Percentiles rank a stretch among this genome's conserved stretches.
Evolutionary conservation across 2,797 vertebrate genomes (phyloP).

Genomic region (Oryzias dopingdopingensis): DNA sequence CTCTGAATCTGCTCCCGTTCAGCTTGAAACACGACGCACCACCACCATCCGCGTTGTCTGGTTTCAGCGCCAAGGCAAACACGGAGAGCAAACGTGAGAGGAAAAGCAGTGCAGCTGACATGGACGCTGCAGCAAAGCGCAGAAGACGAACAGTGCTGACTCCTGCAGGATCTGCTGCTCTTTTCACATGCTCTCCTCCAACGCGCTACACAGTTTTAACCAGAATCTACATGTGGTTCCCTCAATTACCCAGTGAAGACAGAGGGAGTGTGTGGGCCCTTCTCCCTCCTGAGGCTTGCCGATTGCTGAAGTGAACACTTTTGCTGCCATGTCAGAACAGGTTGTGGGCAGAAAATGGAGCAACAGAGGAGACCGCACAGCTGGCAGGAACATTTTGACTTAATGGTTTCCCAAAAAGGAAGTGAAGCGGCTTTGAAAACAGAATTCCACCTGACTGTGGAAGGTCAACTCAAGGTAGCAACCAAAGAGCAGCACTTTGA

Average conservation of each 20-base stretch:
- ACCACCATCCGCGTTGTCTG: constrained; percentile 40
- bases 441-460: constrained; percentile 42
- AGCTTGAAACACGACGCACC: constrained; percentile 22
- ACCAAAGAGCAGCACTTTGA: constrained; percentile 32
- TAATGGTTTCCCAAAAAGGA: constrained; percentile 49
- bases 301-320: constrained; percentile 58
- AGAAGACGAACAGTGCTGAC: constrained; percentile 38
- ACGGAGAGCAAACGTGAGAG: background rate
- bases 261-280: constrained; percentile 23
- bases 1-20: constrained; percentile 38
- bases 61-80: constrained; percentile 39
- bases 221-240: constrained; percentile 43
- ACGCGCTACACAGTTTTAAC: constrained; percentile 31
- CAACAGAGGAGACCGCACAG: constrained; percentile 38
- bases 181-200: constrained; percentile 28
- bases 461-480: constrained; percentile 42
- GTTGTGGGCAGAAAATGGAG: constrained; percentile 57
- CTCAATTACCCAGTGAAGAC: constrained; percentile 38
- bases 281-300: constrained; percentile 50
- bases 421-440: constrained; percentile 60
- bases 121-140: constrained; percentile 47
- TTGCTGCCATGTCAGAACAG: constrained; percentile 44
- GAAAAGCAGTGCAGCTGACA: constrained; percentile 27
- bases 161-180: constrained; percentile 29
- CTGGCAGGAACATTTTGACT: constrained; percentile 37